These are phyloP conservation scores for Actinemys pallida DNA, from an alignment of 2,113 vertebrate genomes.

Conservation along the genomic window DNA sequence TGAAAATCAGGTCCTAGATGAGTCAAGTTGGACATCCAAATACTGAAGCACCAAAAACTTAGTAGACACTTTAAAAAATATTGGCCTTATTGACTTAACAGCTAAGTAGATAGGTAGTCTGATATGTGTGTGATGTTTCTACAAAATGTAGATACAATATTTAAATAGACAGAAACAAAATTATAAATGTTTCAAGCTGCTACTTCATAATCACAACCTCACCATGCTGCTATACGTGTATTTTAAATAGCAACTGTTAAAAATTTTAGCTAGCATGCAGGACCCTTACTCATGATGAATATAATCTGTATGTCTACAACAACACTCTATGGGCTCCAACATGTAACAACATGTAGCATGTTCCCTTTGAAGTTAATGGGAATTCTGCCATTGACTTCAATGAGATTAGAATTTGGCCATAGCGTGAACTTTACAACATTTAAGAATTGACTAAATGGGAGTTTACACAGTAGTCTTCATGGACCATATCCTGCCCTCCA, in stretches of 20 bases:
- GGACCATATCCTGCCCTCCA: background rate
- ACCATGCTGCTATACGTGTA: background rate
- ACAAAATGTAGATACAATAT: background rate
- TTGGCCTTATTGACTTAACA: background rate
- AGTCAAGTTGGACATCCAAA: background rate
- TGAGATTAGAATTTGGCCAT: background rate
- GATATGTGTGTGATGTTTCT: background rate
- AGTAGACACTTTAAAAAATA: background rate
- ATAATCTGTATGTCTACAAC: background rate
- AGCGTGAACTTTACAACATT: background rate
- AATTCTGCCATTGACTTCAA: background rate
- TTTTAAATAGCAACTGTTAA: background rate
- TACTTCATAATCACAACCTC: background rate
- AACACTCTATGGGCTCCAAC: background rate
- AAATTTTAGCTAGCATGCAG: background rate
- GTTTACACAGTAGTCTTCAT: slow-evolving; percentile 3
- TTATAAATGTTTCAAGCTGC: background rate
- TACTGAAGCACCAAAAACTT: background rate
- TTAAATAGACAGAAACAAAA: background rate
- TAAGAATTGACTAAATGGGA: background rate
- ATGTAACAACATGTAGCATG: background rate
- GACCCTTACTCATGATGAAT: background rate
- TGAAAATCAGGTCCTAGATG: background rate
- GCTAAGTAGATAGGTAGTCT: background rate
- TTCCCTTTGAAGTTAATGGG: background rate